Base-by-base conservation (phyloP, 2,797 vertebrate species). In the Myripristis jacobus region DNA sequence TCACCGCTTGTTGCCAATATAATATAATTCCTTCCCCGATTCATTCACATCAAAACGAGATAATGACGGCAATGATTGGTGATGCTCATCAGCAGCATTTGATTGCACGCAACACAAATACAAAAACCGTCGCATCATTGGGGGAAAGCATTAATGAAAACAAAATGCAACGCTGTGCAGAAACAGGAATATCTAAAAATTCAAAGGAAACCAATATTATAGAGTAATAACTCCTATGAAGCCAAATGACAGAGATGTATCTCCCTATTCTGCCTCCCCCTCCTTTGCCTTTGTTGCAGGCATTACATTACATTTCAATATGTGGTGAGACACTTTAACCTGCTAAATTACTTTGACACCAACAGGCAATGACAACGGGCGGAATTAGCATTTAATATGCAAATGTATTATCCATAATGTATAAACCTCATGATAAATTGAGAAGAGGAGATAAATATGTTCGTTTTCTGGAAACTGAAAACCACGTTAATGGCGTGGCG, bases 371-470 rank as follows among this genome's bases (percentile, higher is more conserved):
- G 80, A 62, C 3, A 29, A 63, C n/a, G 34, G 5, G 44, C 36
- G 41, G 63, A 75, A 71, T 66, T 11, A 38, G 36, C 66, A 70
- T 72, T 80, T 22, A 55, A 24, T 70, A 65, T 36, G 43, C 51
- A 44, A 77, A 77, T 85, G 62, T 69, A 60, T 75, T 70, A 11
- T 43, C 58, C 54, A 64, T 70, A 66, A 73, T 43, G 70, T 50
- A 80, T 69, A 58, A 47, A 59, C 44, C 19, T 19, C 5, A 36
- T 59, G 54, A 82, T 73, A 34, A 75, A 79, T 41, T 25, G 50
- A 53, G 29, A 12, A 34, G 56, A 64, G 6, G n/a, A 61, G 56
- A 60, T 13, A 6, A 48, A 67, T 1, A 0, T 25, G 55, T 73
- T 71, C 0, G 54, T 67, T 80, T 63, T 66, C 24, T 61, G 47